Evolutionary conservation across 1,140 invertebrate species (phyloP).

Genomic region (Orius insidiosus): DNA sequence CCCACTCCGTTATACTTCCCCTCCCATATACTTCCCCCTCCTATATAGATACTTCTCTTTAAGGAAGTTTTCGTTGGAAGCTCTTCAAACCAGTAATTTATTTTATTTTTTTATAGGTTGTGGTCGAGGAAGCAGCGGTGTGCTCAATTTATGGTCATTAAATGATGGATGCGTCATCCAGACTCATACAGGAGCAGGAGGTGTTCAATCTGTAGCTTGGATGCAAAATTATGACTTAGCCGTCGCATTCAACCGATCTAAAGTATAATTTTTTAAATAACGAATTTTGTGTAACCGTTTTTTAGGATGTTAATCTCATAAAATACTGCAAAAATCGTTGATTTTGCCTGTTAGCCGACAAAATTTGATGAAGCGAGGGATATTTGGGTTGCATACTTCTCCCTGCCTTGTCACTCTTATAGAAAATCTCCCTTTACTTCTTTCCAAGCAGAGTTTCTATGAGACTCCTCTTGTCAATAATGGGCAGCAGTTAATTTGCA

Average conservation of each 20-base stretch:
- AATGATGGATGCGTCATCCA: slow-evolving; percentile 38
- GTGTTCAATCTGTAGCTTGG: slow-evolving; percentile 33
- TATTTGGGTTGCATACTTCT: slow-evolving; percentile 35
- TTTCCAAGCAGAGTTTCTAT: slow-evolving; percentile 36
- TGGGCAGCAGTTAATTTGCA: slow-evolving; percentile 41
- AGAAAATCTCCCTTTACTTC: slow-evolving; percentile 29
- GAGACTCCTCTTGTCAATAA: slow-evolving; percentile 37
- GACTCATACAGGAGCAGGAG: slow-evolving; percentile 35
- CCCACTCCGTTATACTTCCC: too few species aligned
- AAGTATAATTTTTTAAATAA: slow-evolving; percentile 25
- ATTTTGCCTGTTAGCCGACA: slow-evolving; percentile 33
- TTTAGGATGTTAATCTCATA: slow-evolving; percentile 32
- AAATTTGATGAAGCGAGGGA: slow-evolving; percentile 32
- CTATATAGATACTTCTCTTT: too few species aligned
- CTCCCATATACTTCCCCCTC: too few species aligned
- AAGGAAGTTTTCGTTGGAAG: too few species aligned
- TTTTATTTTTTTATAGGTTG: too few species aligned
- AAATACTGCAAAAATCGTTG: slow-evolving; percentile 28
- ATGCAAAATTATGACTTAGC: slow-evolving; percentile 29
- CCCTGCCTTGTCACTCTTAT: slow-evolving; percentile 32
- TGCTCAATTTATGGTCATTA: slow-evolving; percentile 46
- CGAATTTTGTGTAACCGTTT: not conserved
- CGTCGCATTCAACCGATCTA: slow-evolving; percentile 33
- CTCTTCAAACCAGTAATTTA: too few species aligned
- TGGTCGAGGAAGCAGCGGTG: slow-evolving; percentile 31